These are phyloP conservation scores for Teleogryllus oceanicus DNA, from an alignment of 2,888 invertebrate genomes.

Conservation along the genomic window DNA sequence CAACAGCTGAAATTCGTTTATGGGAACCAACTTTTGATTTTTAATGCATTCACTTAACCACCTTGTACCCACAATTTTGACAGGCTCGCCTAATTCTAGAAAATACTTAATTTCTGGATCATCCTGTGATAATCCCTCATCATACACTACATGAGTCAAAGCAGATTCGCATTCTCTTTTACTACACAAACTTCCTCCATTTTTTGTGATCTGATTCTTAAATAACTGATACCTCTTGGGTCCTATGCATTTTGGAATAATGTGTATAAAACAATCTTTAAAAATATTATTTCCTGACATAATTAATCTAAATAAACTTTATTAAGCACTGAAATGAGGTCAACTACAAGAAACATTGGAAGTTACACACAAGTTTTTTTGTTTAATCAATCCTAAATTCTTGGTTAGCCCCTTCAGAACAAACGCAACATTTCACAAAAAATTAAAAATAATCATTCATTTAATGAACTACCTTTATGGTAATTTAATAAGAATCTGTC, in stretches of 20 bases:
- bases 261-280: conserved; percentile 23
- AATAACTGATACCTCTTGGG: conserved; percentile 30
- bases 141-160: conserved; percentile 34
- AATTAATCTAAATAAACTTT: too few relatives aligned
- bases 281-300: conserved; percentile 11
- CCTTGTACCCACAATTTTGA: conserved; percentile 30
- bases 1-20: conserved; percentile 18
- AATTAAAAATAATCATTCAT: too few relatives aligned
- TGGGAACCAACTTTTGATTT: conserved; percentile 27
- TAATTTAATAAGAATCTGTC: too few relatives aligned
- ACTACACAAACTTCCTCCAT: conserved; percentile 30
- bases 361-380: too few relatives aligned
- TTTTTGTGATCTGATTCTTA: conserved; percentile 32
- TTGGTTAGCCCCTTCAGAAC: too few relatives aligned
- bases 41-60: conserved; percentile 36
- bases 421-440: too few relatives aligned
- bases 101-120: conserved; percentile 22
- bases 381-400: too few relatives aligned
- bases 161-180: conserved; percentile 18
- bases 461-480: too few relatives aligned
- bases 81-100: neutral
- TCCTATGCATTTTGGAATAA: conserved; percentile 26
- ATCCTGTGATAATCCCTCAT: conserved; percentile 21
- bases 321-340: too few relatives aligned
- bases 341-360: too few relatives aligned